Conservation (phyloP, 2,888 invertebrate species). For the Tenthredo notha region DNA sequence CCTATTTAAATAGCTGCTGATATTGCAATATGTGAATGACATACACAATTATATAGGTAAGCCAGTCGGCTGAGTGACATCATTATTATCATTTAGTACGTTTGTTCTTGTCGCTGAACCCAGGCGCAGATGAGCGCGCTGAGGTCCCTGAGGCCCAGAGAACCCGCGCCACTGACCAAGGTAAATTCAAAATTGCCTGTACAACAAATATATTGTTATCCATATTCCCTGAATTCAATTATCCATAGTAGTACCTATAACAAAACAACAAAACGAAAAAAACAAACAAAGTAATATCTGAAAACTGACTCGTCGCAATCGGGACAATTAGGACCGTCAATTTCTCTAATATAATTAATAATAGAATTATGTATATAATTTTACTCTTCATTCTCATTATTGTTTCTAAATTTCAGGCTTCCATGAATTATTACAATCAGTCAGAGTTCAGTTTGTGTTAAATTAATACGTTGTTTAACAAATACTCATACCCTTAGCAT, state of each 20-base stretch:
- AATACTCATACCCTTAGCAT: neutral
- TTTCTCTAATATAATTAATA: neutral
- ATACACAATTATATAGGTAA: conserved; percentile 64
- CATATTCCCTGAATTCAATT: neutral
- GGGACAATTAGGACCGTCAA: neutral
- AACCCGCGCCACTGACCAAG: conserved; percentile 79
- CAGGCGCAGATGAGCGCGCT: conserved; percentile 82
- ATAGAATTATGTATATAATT: neutral
- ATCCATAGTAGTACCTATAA: neutral
- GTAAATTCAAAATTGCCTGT: conserved; percentile 67
- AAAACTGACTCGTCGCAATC: conserved; percentile 30
- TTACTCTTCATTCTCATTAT: neutral
- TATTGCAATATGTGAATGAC: conserved; percentile 58
- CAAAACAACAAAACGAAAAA: neutral
- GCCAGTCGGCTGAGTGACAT: conserved; percentile 73
- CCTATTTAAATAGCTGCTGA: conserved; percentile 53
- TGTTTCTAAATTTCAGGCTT: neutral
- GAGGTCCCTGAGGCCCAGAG: conserved; percentile 74
- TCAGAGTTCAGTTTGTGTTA: conserved; percentile 28
- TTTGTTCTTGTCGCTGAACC: conserved; percentile 89
- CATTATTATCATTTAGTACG: conserved; percentile 83
- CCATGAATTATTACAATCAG: neutral
- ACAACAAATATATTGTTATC: neutral
- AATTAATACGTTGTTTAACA: neutral
- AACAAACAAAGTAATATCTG: conserved; percentile 8